A percentile compares a stretch with the other conserved stretches of the same genome.
Evolutionary conservation across 2,888 invertebrate species (phyloP).

Genomic region (Hemithea aestivaria): DNA sequence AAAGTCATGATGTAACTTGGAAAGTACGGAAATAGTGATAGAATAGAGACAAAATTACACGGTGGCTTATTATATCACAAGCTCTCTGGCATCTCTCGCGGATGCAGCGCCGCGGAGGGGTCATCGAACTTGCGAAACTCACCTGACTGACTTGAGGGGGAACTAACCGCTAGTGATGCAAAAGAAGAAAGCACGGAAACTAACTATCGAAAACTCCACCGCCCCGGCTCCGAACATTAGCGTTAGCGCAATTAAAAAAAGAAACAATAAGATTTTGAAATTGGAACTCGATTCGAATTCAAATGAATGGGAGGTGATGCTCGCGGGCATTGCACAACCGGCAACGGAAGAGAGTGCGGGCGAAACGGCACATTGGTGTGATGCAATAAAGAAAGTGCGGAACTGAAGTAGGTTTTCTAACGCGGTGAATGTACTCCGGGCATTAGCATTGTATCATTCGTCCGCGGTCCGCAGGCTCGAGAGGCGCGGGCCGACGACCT

Average conservation of each 20-base stretch:
- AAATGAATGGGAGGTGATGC: conserved; percentile 40
- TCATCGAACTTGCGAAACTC: conserved; percentile 75
- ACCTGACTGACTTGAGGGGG: conserved; percentile 63
- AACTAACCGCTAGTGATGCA: conserved; percentile 44
- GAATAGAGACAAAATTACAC: conserved; percentile 55
- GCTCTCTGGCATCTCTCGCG: conserved; percentile 55
- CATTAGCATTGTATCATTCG: conserved; percentile 70
- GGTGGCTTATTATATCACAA: conserved; percentile 63
- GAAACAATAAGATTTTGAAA: conserved; percentile 53
- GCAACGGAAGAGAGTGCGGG: conserved; percentile 71
- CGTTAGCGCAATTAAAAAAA: conserved; percentile 35
- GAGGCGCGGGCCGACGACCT: conserved; percentile 62
- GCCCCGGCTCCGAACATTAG: conserved; percentile 15
- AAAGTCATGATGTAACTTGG: conserved; percentile 68
- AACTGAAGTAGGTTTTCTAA: conserved; percentile 75
- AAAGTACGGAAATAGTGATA: conserved; percentile 73
- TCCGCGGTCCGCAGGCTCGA: conserved; percentile 43
- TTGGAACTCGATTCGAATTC: conserved; percentile 49
- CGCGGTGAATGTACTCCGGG: conserved; percentile 74
- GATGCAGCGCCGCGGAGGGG: conserved; percentile 56
- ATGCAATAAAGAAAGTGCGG: conserved; percentile 78
- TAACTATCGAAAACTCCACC: conserved; percentile 37
- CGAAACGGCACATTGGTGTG: conserved; percentile 66
- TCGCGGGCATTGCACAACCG: conserved; percentile 58
- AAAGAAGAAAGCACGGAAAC: conserved; percentile 62